Evolutionary conservation across 1,140 invertebrate species (phyloP), one percentile per base, ranked within the genome.

Genomic region (Drosophila kikkawai): DNA sequence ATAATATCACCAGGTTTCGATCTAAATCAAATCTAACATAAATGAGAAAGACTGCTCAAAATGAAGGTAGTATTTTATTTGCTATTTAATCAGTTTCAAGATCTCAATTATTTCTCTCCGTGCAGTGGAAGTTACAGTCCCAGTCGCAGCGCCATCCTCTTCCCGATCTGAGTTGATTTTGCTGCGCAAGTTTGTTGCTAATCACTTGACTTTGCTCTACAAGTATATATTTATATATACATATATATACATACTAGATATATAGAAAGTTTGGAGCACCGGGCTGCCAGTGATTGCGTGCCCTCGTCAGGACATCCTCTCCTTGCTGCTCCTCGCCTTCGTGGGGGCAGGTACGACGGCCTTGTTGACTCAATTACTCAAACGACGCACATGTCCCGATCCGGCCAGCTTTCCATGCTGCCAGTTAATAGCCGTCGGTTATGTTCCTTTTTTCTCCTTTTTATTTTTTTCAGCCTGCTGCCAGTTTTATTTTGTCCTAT

Each of bases 301-400:
- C 55, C 67, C 75, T 60, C 58, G 45, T 67, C 32, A 55, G 53
- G 53, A 47, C 22, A 29, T 22, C 29, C 41, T 41, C 15, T 36
- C 15, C 11, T 3, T 19, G 48, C 67, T 45, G 22, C 57, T 17
- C 45, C 37, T n/a, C 36, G 36, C 41, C 66, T 11, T 55, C 13
- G 8, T 34, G 5, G 12, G 6, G 7, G 13, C 71, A 85, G 81
- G 73, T 79, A 64, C 50, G 51, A 13, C 63, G 51, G 73, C 55
- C 19, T 80, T 87, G 80, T 87, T 87, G 82, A 87, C 83, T 83
- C 84, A 84, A 88, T 83, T 84, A 88, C 85, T 87, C 75, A 85
- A 77, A 85, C 63, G 71, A 77, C 73, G 83, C 82, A 77, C 65
- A 71, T 73, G 68, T 34, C 68, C 45, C 42, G 19, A 44, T 63